Evolutionary conservation across 2,888 invertebrate species (phyloP).

Genomic region (Hyppa rectilinea): DNA sequence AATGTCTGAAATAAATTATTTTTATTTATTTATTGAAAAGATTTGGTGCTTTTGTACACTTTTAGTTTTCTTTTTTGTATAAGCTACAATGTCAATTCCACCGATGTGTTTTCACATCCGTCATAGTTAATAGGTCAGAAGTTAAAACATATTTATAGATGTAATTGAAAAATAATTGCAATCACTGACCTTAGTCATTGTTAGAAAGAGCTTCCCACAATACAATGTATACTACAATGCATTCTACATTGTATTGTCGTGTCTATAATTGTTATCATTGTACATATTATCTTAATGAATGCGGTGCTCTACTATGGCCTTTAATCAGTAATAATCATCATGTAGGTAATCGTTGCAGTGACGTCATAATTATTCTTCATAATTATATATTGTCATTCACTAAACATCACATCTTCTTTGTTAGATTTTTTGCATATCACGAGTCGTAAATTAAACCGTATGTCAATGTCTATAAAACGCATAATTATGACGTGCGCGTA

Average conservation of each 20-base stretch:
- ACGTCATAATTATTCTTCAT: neutral
- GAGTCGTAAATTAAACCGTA: neutral
- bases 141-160: no score
- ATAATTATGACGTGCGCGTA: no score
- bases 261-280: neutral
- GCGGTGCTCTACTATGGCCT: neutral
- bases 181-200: neutral
- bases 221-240: no score
- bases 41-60: no score
- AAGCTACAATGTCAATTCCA: no score
- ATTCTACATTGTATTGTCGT: no score
- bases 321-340: neutral
- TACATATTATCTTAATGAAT: conserved; percentile 4
- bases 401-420: neutral
- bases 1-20: no score
- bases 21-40: no score
- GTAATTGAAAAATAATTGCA: neutral
- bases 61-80: no score
- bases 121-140: no score
- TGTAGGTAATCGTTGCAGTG: neutral
- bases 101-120: no score
- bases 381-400: neutral
- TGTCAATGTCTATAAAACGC: neutral
- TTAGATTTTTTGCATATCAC: neutral
- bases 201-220: neutral